Conservation (phyloP, 2,888 invertebrate species). For the Microdon myrmicae region DNA sequence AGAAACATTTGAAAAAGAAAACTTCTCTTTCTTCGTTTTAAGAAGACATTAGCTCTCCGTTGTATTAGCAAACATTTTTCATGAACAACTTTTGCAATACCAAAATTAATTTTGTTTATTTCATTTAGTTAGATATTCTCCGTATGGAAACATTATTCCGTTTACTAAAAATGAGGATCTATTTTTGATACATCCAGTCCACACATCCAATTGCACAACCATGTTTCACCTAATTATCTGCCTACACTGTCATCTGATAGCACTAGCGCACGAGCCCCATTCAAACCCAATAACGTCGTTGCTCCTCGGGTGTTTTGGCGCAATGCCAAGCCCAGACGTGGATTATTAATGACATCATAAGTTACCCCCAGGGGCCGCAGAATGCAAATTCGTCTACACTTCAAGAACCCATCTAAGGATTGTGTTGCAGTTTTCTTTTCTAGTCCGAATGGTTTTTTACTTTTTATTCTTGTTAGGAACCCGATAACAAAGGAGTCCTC, state of each 20-base stretch:
- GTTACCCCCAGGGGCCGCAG: conserved; percentile 31
- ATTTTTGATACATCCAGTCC: too few relatives aligned
- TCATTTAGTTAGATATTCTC: too few relatives aligned
- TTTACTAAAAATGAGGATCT: too few relatives aligned
- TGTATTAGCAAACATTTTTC: too few relatives aligned
- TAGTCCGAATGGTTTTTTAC: not conserved
- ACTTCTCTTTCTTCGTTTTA: too few relatives aligned
- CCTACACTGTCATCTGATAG: too few relatives aligned
- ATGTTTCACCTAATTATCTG: conserved; percentile 47
- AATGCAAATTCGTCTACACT: conserved; percentile 46
- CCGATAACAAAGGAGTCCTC: conserved; percentile 8
- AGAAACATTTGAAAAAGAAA: too few relatives aligned
- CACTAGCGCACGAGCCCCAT: conserved; percentile 32
- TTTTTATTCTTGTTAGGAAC: conserved; percentile 4
- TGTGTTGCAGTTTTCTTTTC: conserved; percentile 11
- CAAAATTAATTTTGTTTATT: too few relatives aligned
- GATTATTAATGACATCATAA: conserved; percentile 26
- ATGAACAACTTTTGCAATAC: too few relatives aligned
- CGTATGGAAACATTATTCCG: too few relatives aligned
- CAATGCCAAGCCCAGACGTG: conserved; percentile 33
- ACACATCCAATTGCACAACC: too few relatives aligned
- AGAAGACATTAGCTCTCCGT: too few relatives aligned
- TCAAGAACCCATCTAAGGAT: conserved; percentile 11
- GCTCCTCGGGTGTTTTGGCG: conserved; percentile 1
- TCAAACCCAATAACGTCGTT: conserved; percentile 12